phyloP scores from a whole-genome alignment of 2,797 vertebrate genomes.

The Coilia nasus region DNA sequence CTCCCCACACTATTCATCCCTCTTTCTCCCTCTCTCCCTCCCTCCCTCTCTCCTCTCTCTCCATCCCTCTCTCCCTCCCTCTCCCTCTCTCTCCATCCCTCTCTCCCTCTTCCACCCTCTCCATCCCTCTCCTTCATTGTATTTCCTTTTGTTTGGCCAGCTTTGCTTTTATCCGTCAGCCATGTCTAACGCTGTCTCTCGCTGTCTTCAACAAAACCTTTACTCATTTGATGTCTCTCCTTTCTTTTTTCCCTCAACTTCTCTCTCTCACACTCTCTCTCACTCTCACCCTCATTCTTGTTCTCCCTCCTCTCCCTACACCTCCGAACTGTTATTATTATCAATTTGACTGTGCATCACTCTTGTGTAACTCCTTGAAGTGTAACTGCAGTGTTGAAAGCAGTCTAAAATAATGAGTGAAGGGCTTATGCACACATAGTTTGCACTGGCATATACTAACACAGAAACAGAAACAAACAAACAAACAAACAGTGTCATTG shows the following conservation, averaged over 20 bases:
- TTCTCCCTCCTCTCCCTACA: background rate
- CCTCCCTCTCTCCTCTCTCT: too few relatives aligned
- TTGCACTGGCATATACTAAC: too few relatives aligned
- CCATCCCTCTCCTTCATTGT: slow-evolving; percentile 15
- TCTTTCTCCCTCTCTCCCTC: too few relatives aligned
- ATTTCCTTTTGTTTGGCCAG: slow-evolving; percentile 2
- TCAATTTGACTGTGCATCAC: background rate
- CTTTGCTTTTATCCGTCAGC: slow-evolving; percentile 1
- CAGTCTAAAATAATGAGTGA: background rate
- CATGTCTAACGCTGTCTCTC: background rate
- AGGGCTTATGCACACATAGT: too few relatives aligned
- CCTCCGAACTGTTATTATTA: background rate
- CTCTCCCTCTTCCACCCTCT: background rate
- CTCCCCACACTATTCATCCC: too few relatives aligned
- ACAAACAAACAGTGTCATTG: too few relatives aligned
- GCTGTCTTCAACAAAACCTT: background rate
- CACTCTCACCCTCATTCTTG: background rate
- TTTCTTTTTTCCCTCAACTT: slow-evolving; percentile 27
- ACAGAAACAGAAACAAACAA: too few relatives aligned
- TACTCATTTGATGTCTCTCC: background rate
- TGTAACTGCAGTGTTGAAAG: background rate
- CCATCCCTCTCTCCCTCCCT: background rate
- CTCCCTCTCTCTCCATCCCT: background rate
- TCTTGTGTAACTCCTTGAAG: background rate
- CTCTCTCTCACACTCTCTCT: slow-evolving; percentile 34